Base-by-base conservation (phyloP, 2,888 invertebrate species). In the Noctua comes region DNA sequence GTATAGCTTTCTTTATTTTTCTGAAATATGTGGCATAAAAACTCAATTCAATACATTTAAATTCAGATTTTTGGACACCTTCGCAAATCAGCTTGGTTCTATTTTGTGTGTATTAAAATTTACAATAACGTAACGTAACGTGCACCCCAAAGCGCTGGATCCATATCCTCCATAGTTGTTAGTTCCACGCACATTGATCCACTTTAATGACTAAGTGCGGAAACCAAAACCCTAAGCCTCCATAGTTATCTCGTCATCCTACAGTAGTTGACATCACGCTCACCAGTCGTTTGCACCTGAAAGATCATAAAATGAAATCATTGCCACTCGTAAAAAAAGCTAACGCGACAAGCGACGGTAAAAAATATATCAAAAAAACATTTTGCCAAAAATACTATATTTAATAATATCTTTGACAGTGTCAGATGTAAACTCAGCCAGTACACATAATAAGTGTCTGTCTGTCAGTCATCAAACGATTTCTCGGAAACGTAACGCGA, bases 401-500 rank as follows among this genome's bases (percentile, higher is more conserved):
- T 82, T 86, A 84, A 86, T 87, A 87, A 86, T 71, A 83, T 65
- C 40, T 69, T 80, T 79, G 75, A 84, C 79, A 79, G 73, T 69
- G 68, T 83, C 68, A 57, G 79, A 79, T 85, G 84, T 79, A 83
- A 83, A 84, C 64, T 73, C 75, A 77, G 76, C 68, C 72, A 71
- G 76, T 79, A 85, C 80, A 83, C 80, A 80, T 85, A 83, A 87
- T 88, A 83, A 83, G 73, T 82, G 86, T 74, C 80, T 83, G 89
- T 89, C 86, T 64, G 88, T 88, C 88, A 77, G 77, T 88, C 88
- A 86, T 87, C 88, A 87, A 88, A 89, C 84, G 76, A 66, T 80
- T 88, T 88, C 88, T 84, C 71, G 36, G 88, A 88, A 88, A 77
- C 36, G 65, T 82, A 70, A 83, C 69, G 62, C 80, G 88, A 88